Evolutionary conservation across 2,888 invertebrate genomes (phyloP), one percentile per base, ranked within the genome.

Genomic region (Andricus curvator): DNA sequence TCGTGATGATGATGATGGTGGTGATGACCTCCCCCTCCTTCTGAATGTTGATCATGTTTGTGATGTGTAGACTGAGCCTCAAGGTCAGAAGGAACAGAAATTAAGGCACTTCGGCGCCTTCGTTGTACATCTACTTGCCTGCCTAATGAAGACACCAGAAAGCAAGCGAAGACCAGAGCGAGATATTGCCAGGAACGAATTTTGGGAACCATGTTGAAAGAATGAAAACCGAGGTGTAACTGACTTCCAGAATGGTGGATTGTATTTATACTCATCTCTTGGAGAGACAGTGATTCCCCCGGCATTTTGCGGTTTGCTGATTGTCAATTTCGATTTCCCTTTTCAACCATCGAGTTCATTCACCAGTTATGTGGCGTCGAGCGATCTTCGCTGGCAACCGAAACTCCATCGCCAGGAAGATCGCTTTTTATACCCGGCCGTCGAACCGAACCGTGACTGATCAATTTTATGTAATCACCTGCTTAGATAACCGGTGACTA

Each of bases 11-110:
- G 94, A 2, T 94, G 94, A 86, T 96, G 95, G 88, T 96, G 95
- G 81, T 95, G 95, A 86, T 95, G 94, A 1, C 96, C 96, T n/a
- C 96, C 96, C n/a, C 95, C 96, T 78, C 94, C 93, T 89, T 95
- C 95, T 87, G 95, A 94, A 86, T 94, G 94, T 84, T 93, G 92
- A 79, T 89, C 90, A 81, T 89, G 85, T 78, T 94, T 70, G 9
- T 84, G 77, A 51, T 80, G 81, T 17, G 81, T 77, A 9, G 80
- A 85, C 4, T 85, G 83, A 13, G 81, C 33, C n/a, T 81, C 66
- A 15, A 86, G 84, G 76, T 88, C 87, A 8, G 15, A 62, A 6
- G 25, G 25, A 15, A 25, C 62, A 11, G 60, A 22, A 60, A n/a
- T 60, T 15, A 29, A 25, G 5, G 62, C 2, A 25, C 25, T 25